Evolutionary conservation across 2,888 invertebrate species (phyloP), one percentile per base, ranked within the genome.

Genomic region (Sminthurides aquaticus): DNA sequence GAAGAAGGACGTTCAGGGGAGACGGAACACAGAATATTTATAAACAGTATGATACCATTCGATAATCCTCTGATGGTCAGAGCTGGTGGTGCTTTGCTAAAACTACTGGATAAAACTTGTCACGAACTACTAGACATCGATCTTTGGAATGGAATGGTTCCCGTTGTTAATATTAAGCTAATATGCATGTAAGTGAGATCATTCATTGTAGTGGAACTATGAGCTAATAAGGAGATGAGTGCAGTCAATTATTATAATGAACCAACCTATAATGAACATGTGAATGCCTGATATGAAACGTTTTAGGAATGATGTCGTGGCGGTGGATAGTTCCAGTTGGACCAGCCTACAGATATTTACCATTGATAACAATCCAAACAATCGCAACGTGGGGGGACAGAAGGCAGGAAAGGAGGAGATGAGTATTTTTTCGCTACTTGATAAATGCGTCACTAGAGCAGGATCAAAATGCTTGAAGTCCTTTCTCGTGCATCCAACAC

Each of bases 331-430:
- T 48, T 85, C 86, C 70, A 86, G 87, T 0, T 89, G 86, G 78
- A 84, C 84, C 65, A 87, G 88, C 0, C 80, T 94, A 49, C 87
- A 90, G 77, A 86, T 94, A 70, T 89, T 92, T 78, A 84, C 86
- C 68, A 81, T 83, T 1, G 82, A 85, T 60, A 81, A 84, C 1
- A 90, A 90, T 76, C 90, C 90, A 8, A 87, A 89, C 66, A 83
- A 84, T 34, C 88, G 87, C 77, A 89, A 88, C 77, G 82, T 84
- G 67, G 86, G 87, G 3, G 80, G 80, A 28, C 81, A 81, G 1
- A 81, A 81, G 5, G 80, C 81, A 68, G 62, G 65, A 8, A 81
- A 77, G 63, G 85, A 84, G 75, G 89, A 89, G 0, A 80, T 87
- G 26, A 89, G 89, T 75, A 79, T 91, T 2, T 90, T 82, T 77